A percentile compares a stretch with the other conserved stretches of the same genome.
Conservation (phyloP, 1,140 invertebrate genomes). For the Pollicipes pollicipes region DNA sequence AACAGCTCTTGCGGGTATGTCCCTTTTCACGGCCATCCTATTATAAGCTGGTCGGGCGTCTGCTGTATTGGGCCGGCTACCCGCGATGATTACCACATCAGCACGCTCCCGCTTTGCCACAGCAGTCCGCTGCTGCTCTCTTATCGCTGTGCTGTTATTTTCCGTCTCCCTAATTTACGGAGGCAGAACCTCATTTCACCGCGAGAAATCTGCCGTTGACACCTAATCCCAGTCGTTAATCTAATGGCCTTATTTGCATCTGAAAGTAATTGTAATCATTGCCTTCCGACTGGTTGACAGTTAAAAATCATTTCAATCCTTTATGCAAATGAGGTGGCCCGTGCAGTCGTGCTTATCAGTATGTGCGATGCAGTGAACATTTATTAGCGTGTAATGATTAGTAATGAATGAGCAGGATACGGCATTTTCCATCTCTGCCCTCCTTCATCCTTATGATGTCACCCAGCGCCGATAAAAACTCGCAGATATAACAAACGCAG, state of each 20-base stretch:
- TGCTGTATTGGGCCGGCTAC: too few species aligned
- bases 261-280: conserved; percentile 2
- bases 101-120: too few species aligned
- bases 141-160: background rate
- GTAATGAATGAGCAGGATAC: background rate
- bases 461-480: background rate
- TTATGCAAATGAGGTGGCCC: background rate
- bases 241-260: background rate
- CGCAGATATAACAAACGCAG: too few species aligned
- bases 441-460: background rate
- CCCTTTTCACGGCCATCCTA: too few species aligned
- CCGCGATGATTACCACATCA: too few species aligned
- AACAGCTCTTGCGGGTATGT: too few species aligned
- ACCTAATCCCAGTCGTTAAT: background rate
- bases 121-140: background rate
- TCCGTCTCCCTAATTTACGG: background rate
- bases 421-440: background rate
- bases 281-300: background rate
- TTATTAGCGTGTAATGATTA: background rate
- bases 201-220: background rate
- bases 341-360: background rate
- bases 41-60: too few species aligned
- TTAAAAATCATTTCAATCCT: background rate
- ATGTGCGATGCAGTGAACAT: background rate
- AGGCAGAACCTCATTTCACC: background rate